phyloP scores from a whole-genome alignment of 2,113 vertebrate genomes.

The Cephalopholis sonnerati region DNA sequence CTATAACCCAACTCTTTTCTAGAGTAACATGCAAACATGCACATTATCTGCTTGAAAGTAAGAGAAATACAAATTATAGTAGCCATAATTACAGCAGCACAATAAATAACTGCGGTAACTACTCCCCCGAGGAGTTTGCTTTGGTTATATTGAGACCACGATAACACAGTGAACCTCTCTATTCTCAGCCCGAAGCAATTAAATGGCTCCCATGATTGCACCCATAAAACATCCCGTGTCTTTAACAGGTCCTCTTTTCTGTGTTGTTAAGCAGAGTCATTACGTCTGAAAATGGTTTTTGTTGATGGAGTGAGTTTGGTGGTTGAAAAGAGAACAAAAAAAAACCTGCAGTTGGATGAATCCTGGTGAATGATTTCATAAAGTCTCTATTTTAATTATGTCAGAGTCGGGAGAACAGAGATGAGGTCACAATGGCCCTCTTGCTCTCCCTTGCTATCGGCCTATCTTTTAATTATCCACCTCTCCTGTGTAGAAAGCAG shows the following conservation, averaged over 20 bases:
- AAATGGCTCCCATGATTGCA: conserved; percentile 44
- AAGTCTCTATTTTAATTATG: conserved; percentile 76
- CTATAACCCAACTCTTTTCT: not conserved
- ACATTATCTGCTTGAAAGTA: not conserved
- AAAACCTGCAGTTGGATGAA: conserved; percentile 35
- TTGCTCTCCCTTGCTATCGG: conserved; percentile 66
- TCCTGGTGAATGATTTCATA: conserved; percentile 50
- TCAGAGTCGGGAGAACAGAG: conserved; percentile 56
- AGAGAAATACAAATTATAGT: conserved; percentile 44
- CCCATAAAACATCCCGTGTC: conserved; percentile 50
- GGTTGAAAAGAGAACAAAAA: not conserved
- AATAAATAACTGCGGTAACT: conserved; percentile 56
- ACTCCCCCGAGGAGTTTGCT: conserved; percentile 36
- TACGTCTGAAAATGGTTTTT: conserved; percentile 39
- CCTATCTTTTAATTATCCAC: conserved; percentile 81
- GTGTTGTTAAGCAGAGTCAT: conserved; percentile 53
- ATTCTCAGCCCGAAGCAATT: conserved; percentile 55
- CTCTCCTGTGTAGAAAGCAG: conserved; percentile 65
- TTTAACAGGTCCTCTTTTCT: conserved; percentile 45
- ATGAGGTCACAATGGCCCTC: conserved; percentile 61
- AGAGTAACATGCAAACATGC: conserved; percentile 24
- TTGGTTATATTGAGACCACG: conserved; percentile 48
- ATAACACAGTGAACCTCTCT: conserved; percentile 56
- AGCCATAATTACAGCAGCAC: conserved; percentile 52
- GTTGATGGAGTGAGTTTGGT: conserved; percentile 40